phyloP scores from a whole-genome alignment of 2,888 invertebrate species.

The Saturnia pavonia region DNA sequence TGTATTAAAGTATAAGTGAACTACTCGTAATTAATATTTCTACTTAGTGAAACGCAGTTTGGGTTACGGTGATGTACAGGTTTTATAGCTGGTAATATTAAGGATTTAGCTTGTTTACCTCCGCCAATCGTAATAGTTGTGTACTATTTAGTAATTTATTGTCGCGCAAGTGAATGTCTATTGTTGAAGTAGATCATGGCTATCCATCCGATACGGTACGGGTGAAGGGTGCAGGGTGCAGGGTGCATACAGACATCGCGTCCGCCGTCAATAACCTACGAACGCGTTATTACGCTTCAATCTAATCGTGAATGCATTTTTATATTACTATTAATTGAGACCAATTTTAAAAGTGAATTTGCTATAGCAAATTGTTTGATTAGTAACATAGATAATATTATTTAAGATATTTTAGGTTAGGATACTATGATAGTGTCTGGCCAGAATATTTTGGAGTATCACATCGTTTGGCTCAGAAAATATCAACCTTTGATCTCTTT shows the following conservation, averaged over 20 bases:
- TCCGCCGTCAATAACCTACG: conserved; percentile 14
- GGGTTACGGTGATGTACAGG: conserved; percentile 80
- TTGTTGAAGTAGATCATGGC: conserved; percentile 81
- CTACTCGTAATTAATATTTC: conserved; percentile 69
- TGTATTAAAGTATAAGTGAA: conserved; percentile 78
- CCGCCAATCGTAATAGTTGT: conserved; percentile 81
- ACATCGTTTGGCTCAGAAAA: conserved; percentile 82
- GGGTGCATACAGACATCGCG: conserved; percentile 20
- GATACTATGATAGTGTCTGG: conserved; percentile 82
- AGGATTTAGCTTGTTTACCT: conserved; percentile 80
- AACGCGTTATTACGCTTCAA: conserved; percentile 52
- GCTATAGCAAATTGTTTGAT: conserved; percentile 76
- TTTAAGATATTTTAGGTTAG: conserved; percentile 81
- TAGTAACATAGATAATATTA: conserved; percentile 78
- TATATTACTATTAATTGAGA: conserved; percentile 75
- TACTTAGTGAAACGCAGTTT: conserved; percentile 72
- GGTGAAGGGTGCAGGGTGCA: conserved; percentile 14
- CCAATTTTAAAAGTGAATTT: conserved; percentile 79
- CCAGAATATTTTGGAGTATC: conserved; percentile 81
- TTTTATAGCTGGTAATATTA: conserved; percentile 81
- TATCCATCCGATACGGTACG: conserved; percentile 73
- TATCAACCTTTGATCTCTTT: conserved; percentile 80
- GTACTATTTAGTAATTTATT: conserved; percentile 80
- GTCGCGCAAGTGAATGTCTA: conserved; percentile 75
- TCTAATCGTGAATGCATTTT: conserved; percentile 74